Evolutionary conservation across 2,797 vertebrate species (phyloP), one percentile per base, ranked within the genome.

Genomic region (Poeciliopsis gracilis): DNA sequence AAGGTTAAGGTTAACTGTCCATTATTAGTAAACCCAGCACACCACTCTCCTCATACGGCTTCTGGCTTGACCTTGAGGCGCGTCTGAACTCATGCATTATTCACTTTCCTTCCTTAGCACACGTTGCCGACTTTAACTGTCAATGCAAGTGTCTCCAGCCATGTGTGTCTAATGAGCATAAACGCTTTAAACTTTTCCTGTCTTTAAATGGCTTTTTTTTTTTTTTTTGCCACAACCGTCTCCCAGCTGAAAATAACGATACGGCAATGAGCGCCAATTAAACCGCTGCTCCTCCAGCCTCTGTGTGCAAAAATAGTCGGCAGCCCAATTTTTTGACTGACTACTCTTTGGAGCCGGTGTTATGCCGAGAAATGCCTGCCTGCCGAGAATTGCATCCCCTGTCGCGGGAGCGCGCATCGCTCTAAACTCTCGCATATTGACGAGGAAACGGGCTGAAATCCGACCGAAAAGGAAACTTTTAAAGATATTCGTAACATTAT

Each of bases 21-120:
- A 90, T 93, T 92, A 92, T 92, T 93, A 89, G 81, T 90, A 78
- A 81, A 90, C 51, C 76, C 73, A 79, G 78, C 73, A 87, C 79
- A 78, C 70, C 30, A 67, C 78, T 83, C 74, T 91, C 61, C 75
- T 79, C 77, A 77, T 69, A 25, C 76, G 71, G 81, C 71, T 78
- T 74, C 77, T 84, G 67, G 86, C 47, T 71, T 90, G 90, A 94
- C 92, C 94, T 94, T 92, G 91, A 89, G 88, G 87, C 90, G 86
- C 79, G 82, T 90, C 86, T 78, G 78, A 93, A 86, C 84, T 92
- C 79, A 90, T 95, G 84, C 87, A 95, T 95, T 93, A 95, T 95
- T 93, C 86, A 95, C 81, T 85, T 76, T 43, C n/a, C 82, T 93
- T 86, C 91, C 89, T 90, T 82, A 92, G 71, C 77, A 76, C 84